These are phyloP conservation scores for Zaprionus ornatus DNA, from an alignment of 1,140 invertebrate species.

Conservation along the genomic window DNA sequence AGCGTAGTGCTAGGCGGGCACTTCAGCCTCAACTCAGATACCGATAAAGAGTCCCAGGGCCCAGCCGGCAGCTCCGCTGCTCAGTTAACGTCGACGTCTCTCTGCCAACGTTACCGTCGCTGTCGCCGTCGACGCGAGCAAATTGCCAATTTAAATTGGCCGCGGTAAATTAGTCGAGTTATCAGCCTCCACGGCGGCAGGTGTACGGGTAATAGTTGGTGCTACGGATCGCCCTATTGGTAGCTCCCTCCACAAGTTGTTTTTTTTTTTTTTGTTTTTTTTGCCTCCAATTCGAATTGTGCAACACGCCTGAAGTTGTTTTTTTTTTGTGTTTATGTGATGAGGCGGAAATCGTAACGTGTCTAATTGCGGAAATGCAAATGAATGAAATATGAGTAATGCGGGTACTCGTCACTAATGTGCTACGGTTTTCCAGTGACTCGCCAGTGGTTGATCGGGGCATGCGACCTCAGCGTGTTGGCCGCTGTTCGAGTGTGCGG, in stretches of 20 bases:
- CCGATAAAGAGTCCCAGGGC: constrained; percentile 59
- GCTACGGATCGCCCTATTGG: constrained; percentile 47
- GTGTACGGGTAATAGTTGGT: constrained; percentile 57
- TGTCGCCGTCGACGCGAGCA: constrained; percentile 46
- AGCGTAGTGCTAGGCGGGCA: constrained; percentile 47
- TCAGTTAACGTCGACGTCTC: constrained; percentile 4
- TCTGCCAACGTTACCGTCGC: constrained; percentile 2
- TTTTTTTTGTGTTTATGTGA: background rate
- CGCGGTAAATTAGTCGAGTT: constrained; percentile 84
- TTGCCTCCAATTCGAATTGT: background rate
- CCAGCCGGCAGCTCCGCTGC: constrained; percentile 37
- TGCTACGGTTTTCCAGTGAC: background rate
- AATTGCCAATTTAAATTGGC: constrained; percentile 84
- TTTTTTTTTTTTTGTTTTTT: background rate
- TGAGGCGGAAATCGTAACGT: constrained; percentile 65
- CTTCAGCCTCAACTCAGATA: constrained; percentile 68
- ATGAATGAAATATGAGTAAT: constrained; percentile 40
- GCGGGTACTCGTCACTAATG: background rate
- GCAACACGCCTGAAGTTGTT: background rate
- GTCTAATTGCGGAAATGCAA: constrained; percentile 37
- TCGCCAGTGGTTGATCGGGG: constrained; percentile 6
- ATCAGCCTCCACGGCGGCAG: constrained; percentile 80
- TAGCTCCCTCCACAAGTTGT: constrained; percentile 16
- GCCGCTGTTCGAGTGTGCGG: constrained; percentile 40
- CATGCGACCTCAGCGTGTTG: constrained; percentile 39